Evolutionary conservation across 2,888 invertebrate species (phyloP).

Genomic region (Dryobotodes eremita): DNA sequence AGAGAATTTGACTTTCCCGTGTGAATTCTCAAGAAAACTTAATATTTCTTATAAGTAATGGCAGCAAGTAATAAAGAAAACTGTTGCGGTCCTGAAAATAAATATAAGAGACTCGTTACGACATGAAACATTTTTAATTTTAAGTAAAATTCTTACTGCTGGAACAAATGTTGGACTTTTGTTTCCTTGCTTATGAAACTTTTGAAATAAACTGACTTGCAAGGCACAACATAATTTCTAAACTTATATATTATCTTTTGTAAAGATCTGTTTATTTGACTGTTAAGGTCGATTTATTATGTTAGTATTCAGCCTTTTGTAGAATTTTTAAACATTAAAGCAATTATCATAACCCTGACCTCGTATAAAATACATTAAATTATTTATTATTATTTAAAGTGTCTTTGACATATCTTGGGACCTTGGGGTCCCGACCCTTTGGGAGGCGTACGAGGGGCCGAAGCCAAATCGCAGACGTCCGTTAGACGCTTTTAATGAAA

Average conservation of each 20-base stretch:
- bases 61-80: conserved; percentile 45
- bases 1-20: conserved; percentile 23
- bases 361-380: neutral
- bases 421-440: too few species aligned
- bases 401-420: too few species aligned
- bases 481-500: too few species aligned
- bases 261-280: conserved; percentile 12
- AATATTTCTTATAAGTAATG: conserved; percentile 41
- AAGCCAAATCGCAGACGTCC: too few species aligned
- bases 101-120: conserved; percentile 42
- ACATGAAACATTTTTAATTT: conserved; percentile 56
- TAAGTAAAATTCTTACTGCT: conserved; percentile 49
- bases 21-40: conserved; percentile 30
- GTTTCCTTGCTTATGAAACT: conserved; percentile 30
- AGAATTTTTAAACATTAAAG: neutral
- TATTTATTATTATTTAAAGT: too few species aligned
- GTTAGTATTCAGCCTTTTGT: neutral
- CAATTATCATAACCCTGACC: neutral
- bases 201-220: conserved; percentile 32
- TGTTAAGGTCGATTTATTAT: neutral
- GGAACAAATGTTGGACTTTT: conserved; percentile 21
- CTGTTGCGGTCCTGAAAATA: conserved; percentile 40
- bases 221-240: conserved; percentile 30
- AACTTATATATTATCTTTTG: conserved; percentile 13
- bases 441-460: too few species aligned